These are phyloP conservation scores for Xanthia icteritia DNA, from an alignment of 2,888 invertebrate genomes.

Conservation along the genomic window DNA sequence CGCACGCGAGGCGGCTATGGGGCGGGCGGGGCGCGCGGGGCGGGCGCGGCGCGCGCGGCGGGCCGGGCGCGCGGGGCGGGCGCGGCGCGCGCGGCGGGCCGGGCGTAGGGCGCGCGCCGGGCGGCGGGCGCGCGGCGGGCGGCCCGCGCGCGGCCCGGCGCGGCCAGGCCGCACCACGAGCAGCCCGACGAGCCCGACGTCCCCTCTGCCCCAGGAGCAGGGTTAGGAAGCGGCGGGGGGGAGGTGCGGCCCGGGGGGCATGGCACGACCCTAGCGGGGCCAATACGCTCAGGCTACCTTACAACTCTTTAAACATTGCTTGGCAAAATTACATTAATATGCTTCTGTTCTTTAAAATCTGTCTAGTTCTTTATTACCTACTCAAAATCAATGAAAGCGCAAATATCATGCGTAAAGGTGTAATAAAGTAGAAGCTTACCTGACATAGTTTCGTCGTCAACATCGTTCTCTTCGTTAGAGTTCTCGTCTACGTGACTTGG, in stretches of 20 bases:
- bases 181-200: constrained; percentile 83
- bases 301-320: constrained; percentile 27
- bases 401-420: neutral
- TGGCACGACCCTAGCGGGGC: constrained; percentile 33
- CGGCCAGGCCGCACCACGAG: constrained; percentile 79
- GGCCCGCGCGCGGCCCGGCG: constrained; percentile 41
- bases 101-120: constrained; percentile 53
- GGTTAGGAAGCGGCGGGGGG: constrained; percentile 52
- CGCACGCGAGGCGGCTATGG: constrained; percentile 19
- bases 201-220: constrained; percentile 76
- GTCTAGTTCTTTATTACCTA: neutral
- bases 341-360: constrained; percentile 1
- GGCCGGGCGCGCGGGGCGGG: constrained; percentile 40
- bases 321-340: constrained; percentile 16
- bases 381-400: neutral
- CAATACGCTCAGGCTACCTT: constrained; percentile 46
- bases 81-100: constrained; percentile 26
- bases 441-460: constrained; percentile 96
- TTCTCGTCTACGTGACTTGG: constrained; percentile 91
- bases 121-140: constrained; percentile 47
- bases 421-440: constrained; percentile 82
- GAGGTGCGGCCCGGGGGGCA: constrained; percentile 38
- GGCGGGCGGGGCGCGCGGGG: constrained; percentile 37
- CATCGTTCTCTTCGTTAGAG: constrained; percentile 95
- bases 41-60: constrained; percentile 17